These are phyloP conservation scores for Drosophila gunungcola DNA, from an alignment of 1,140 invertebrate genomes.

Conservation along the genomic window DNA sequence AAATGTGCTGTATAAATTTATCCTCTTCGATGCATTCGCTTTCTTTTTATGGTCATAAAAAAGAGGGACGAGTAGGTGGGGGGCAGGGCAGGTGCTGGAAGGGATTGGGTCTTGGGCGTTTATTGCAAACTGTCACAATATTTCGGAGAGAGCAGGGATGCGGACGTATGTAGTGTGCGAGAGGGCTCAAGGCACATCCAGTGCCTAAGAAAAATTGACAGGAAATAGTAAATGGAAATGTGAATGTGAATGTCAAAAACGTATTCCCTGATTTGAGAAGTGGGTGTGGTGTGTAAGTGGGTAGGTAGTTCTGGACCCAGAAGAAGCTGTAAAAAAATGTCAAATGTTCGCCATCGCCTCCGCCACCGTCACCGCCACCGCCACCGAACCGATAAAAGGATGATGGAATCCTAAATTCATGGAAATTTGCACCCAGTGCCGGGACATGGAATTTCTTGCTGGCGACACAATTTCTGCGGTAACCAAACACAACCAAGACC, in stretches of 20 bases:
- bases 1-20: slow-evolving; percentile 79
- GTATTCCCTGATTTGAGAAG: slow-evolving; percentile 9
- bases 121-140: slow-evolving; percentile 79
- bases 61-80: slow-evolving; percentile 8
- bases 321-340: not conserved
- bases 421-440: slow-evolving; percentile 5
- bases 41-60: slow-evolving; percentile 45
- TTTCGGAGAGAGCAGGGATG: slow-evolving; percentile 36
- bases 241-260: slow-evolving; percentile 29
- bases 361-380: too few species aligned
- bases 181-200: not conserved
- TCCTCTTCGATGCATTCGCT: slow-evolving; percentile 60
- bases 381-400: slow-evolving; percentile 9
- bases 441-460: slow-evolving; percentile 1
- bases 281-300: not conserved
- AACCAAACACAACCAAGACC: not conserved
- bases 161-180: too few species aligned
- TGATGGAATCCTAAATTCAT: slow-evolving; percentile 13
- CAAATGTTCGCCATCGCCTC: not conserved
- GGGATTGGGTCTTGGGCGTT: slow-evolving; percentile 42
- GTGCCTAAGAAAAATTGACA: slow-evolving; percentile 52
- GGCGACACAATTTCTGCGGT: slow-evolving; percentile 2
- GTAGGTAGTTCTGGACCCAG: not conserved
- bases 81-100: not conserved
- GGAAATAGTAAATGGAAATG: slow-evolving; percentile 47